A percentile compares a stretch with the other conserved stretches of the same genome.
These are phyloP conservation scores for Zoanthus gigantus DNA, from an alignment of 92 coral and sea anemone species.

Conservation along the genomic window DNA sequence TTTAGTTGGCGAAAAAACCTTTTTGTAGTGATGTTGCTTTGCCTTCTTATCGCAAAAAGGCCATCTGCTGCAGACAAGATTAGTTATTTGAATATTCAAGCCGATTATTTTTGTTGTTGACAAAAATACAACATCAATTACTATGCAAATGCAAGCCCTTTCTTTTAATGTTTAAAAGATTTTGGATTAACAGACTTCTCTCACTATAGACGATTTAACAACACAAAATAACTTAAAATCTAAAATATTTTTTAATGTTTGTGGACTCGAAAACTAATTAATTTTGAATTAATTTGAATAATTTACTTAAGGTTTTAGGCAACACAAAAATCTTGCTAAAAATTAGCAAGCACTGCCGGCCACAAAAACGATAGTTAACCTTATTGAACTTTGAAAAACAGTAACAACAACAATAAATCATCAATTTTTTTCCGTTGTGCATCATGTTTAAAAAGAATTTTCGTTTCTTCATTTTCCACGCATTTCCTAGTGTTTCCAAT, in stretches of 20 bases:
- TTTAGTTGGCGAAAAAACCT: neutral
- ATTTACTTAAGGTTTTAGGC: neutral
- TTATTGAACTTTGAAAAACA: no score
- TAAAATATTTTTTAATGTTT: neutral
- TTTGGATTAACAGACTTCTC: conserved; percentile 11
- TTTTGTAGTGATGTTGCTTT: neutral
- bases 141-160: conserved; percentile 33
- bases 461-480: no score
- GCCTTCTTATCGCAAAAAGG: conserved; percentile 9
- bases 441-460: no score
- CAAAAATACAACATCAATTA: conserved; percentile 7
- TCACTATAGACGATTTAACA: neutral
- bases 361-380: no score
- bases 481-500: no score
- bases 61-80: conserved; percentile 33
- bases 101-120: conserved; percentile 6
- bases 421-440: no score
- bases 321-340: no score
- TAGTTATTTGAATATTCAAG: conserved; percentile 30
- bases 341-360: no score
- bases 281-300: neutral
- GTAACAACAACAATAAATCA: no score
- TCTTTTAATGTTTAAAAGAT: conserved; percentile 40
- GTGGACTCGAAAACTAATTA: neutral
- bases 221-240: neutral